These are phyloP conservation scores for Scaptomyza polygonia DNA, from an alignment of 2,888 invertebrate species.

Conservation along the genomic window DNA sequence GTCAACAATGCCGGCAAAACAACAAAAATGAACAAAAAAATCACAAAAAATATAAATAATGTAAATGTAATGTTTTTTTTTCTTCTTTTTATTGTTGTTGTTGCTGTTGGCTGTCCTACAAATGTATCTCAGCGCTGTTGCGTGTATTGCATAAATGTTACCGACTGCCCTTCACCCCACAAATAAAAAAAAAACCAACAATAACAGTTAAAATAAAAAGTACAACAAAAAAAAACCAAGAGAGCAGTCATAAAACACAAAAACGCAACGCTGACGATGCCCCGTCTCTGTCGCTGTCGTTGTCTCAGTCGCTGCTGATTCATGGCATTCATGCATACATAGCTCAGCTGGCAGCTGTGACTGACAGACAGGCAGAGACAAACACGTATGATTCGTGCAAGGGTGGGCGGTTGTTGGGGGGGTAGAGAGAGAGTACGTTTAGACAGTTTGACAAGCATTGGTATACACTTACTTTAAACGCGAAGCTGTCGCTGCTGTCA, in stretches of 20 bases:
- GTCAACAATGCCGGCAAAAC: constrained; percentile 37
- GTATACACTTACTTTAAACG: constrained; percentile 42
- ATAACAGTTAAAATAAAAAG: constrained; percentile 18
- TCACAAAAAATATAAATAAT: not conserved
- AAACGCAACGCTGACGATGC: constrained; percentile 33
- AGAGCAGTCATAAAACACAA: constrained; percentile 11
- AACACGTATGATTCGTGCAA: not conserved
- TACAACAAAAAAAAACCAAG: constrained; percentile 1
- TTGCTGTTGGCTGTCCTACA: constrained; percentile 37
- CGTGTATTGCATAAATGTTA: constrained; percentile 48
- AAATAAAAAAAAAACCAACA: constrained; percentile 1
- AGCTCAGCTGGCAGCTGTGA: constrained; percentile 51
- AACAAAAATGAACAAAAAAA: too few species aligned
- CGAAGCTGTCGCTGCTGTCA: constrained; percentile 9
- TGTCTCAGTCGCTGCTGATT: constrained; percentile 45
- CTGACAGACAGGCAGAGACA: constrained; percentile 6
- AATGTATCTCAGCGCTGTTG: constrained; percentile 46
- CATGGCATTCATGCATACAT: constrained; percentile 41
- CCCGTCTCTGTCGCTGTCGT: constrained; percentile 12
- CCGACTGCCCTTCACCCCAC: constrained; percentile 26
- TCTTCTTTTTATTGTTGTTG: too few species aligned
- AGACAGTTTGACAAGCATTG: constrained; percentile 42
- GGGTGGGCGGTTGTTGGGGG: too few species aligned
- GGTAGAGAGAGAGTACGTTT: constrained; percentile 3
- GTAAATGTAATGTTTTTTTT: not conserved